A percentile compares a stretch with the other conserved stretches of the same genome.
phyloP scores from a whole-genome alignment of 2,113 vertebrate species.

The Bettongia penicillata region DNA sequence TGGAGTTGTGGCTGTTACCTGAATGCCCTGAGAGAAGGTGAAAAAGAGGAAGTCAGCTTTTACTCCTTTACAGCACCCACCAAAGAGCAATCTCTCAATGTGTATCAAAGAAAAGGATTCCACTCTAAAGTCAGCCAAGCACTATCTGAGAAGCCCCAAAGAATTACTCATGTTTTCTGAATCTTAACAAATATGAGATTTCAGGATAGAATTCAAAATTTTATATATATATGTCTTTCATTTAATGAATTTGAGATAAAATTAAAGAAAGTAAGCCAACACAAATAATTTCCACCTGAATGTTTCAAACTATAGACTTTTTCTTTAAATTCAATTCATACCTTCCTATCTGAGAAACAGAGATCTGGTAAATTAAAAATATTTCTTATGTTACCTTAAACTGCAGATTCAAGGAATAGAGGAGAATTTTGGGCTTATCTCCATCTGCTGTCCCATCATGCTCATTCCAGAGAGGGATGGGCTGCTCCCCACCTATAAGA shows the following conservation, averaged over 20 bases:
- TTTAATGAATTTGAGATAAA: not conserved
- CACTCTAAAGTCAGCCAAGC: conserved; percentile 15
- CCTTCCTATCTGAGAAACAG: not conserved
- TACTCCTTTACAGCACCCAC: not conserved
- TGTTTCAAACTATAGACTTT: not conserved
- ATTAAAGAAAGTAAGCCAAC: not conserved
- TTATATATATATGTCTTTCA: not conserved
- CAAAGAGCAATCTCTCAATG: conserved; percentile 20
- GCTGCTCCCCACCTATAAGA: conserved; percentile 94
- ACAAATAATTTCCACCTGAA: not conserved
- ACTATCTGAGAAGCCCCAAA: not conserved
- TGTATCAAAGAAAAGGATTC: not conserved
- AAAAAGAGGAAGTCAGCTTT: conserved; percentile 16
- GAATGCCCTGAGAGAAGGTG: conserved; percentile 90
- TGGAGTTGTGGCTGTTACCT: conserved; percentile 98
- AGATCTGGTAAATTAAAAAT: conserved; percentile 6
- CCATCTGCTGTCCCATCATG: conserved; percentile 95
- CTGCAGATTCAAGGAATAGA: conserved; percentile 95
- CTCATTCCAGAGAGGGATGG: conserved; percentile 99
- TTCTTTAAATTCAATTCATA: not conserved
- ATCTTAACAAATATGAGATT: not conserved
- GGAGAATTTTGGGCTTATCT: conserved; percentile 98
- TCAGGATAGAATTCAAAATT: not conserved
- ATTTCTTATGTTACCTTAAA: conserved; percentile 90
- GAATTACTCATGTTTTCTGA: not conserved